phyloP scores from a whole-genome alignment of 2,797 vertebrate species.

The Bradypodion ventrale region DNA sequence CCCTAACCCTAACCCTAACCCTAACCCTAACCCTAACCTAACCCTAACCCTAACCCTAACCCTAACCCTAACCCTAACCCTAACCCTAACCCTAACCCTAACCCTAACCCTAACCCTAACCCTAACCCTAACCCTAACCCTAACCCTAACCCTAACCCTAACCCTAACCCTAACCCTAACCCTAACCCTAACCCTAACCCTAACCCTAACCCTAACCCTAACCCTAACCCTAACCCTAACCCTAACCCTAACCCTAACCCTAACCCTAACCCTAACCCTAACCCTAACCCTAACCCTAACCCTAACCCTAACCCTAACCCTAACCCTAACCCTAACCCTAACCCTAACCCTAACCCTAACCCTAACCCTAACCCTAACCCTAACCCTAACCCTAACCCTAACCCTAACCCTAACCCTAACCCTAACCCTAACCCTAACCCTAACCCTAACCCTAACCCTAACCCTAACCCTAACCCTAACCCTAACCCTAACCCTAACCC shows the following conservation, averaged over 20 bases:
- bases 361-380: not conserved
- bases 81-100: not conserved
- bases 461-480: not conserved
- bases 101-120: slow-evolving; percentile 23
- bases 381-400: slow-evolving; percentile 1
- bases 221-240: slow-evolving; percentile 8
- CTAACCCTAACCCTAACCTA: not conserved
- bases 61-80: not conserved
- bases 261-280: not conserved
- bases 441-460: not conserved
- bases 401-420: not conserved
- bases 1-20: slow-evolving; percentile 16
- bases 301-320: slow-evolving; percentile 29
- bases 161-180: slow-evolving; percentile 24
- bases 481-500: not conserved
- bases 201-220: slow-evolving; percentile 5
- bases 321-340: not conserved
- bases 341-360: not conserved
- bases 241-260: slow-evolving; percentile 25
- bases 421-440: not conserved
- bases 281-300: not conserved
- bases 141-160: not conserved
- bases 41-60: not conserved
- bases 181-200: slow-evolving; percentile 17
- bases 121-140: slow-evolving; percentile 26